Percentiles rank a stretch among this genome's conserved stretches.
Conservation (phyloP, 1,140 invertebrate genomes). For the Bombus breviceps region DNA sequence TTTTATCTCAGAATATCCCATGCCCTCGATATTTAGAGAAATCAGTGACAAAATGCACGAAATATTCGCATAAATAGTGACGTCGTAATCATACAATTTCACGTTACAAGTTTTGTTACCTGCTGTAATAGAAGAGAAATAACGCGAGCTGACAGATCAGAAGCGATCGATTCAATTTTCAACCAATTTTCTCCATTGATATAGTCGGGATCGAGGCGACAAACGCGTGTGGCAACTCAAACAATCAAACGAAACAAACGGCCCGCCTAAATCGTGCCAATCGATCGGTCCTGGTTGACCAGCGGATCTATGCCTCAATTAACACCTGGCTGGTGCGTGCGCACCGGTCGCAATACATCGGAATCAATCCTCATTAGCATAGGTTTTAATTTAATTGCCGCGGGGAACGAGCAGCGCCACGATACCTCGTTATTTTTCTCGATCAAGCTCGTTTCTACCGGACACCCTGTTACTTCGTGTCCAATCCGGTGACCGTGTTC, state of each 20-base stretch:
- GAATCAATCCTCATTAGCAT: constrained; percentile 41
- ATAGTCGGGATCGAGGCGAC: not conserved
- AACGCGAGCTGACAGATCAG: not conserved
- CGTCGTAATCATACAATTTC: not conserved
- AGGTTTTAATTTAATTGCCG: constrained; percentile 42
- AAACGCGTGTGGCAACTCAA: constrained; percentile 50
- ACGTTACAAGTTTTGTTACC: too few species aligned
- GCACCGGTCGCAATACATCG: constrained; percentile 1
- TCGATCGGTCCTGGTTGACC: constrained; percentile 51
- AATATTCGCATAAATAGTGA: not conserved
- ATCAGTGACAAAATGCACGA: not conserved
- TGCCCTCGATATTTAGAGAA: too few species aligned
- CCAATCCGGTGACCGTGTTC: not conserved
- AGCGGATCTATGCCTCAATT: constrained; percentile 56
- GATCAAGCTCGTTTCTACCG: not conserved
- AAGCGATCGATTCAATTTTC: constrained; percentile 5
- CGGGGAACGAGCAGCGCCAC: not conserved
- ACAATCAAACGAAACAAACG: constrained; percentile 63
- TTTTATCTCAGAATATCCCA: too few species aligned
- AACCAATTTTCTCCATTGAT: not conserved
- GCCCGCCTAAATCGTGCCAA: constrained; percentile 61
- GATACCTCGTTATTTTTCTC: constrained; percentile 1
- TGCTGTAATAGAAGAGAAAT: not conserved
- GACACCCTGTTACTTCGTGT: not conserved
- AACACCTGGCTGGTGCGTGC: constrained; percentile 23